Conservation (phyloP, 2,797 vertebrate genomes). For the Kryptopterus vitreolus region DNA sequence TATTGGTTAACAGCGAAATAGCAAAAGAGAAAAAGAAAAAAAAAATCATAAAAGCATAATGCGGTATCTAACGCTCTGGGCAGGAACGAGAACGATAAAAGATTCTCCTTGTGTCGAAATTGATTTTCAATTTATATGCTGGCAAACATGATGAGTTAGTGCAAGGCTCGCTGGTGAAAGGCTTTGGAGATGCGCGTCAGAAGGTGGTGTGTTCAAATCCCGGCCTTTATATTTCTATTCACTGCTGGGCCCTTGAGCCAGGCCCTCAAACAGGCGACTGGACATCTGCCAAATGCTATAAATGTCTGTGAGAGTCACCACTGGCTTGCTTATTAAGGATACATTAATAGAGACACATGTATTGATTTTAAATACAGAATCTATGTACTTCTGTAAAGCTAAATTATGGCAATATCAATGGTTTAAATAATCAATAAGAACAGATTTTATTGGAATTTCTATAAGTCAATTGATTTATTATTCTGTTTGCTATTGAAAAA, state of each 20-base stretch:
- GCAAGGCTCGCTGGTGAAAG: background rate
- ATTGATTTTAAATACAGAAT: no score
- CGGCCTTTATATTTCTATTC: background rate
- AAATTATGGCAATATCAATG: no score
- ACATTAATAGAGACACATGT: no score
- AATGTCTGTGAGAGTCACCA: no score
- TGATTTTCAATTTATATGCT: constrained; percentile 1
- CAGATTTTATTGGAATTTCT: no score
- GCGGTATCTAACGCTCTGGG: no score
- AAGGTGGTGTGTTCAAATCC: background rate
- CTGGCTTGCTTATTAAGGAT: no score
- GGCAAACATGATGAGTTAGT: background rate
- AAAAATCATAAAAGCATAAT: background rate
- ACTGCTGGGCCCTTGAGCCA: background rate
- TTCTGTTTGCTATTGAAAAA: background rate
- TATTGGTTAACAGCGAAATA: background rate
- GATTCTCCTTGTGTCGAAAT: background rate
- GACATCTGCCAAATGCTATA: no score
- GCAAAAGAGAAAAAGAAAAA: background rate
- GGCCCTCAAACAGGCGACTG: background rate
- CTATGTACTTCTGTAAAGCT: no score
- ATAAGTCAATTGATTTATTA: no score
- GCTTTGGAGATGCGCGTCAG: background rate
- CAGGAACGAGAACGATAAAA: background rate
- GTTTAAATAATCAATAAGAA: no score